Evolutionary conservation across 2,888 invertebrate species (phyloP), one percentile per base, ranked within the genome.

Genomic region (Papilio protenor): DNA sequence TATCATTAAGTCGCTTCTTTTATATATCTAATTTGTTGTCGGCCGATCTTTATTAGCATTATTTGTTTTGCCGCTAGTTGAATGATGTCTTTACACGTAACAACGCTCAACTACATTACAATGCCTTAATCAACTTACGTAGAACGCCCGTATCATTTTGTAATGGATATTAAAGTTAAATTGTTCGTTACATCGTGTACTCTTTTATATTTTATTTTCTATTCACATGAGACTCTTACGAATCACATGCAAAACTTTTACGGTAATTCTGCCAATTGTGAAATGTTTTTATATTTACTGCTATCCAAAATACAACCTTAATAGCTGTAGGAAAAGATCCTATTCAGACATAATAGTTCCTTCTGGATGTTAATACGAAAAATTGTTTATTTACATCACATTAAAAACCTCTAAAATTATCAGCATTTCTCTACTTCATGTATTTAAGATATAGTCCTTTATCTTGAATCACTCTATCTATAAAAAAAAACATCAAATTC

Each of bases 1-100:
- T 89, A 91, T 93, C 92, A 93, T 93, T 93, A 91, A 84, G 84
- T 82, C 85, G 88, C 87, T 87, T 83, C 83, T 86, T 87, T 87
- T 85, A 85, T 88, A 86, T 85, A 81, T 85, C 87, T 88, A 87
- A 87, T 87, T 89, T 85, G 84, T 77, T 73, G 83, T 27, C 77
- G 79, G 77, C 82, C 83, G 87, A 89, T 88, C 81, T 88, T 87
- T 73, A 83, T 86, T 86, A 85, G 77, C 14, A 81, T 81, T 87
- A 85, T 88, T 88, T 89, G 87, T 88, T 89, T 88, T 88, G 85
- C 86, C 84, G 78, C 80, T 80, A 77, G 78, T 81, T 80, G 79
- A 81, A 77, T 77, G 64, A 79, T 77, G 78, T 76, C 76, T 77
- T 80, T 77, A 80, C 57, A 64, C 52, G 45, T 70, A 61, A 23